Evolutionary conservation across 1,140 invertebrate genomes (phyloP).

Genomic region (Eufriesea mexicana): DNA sequence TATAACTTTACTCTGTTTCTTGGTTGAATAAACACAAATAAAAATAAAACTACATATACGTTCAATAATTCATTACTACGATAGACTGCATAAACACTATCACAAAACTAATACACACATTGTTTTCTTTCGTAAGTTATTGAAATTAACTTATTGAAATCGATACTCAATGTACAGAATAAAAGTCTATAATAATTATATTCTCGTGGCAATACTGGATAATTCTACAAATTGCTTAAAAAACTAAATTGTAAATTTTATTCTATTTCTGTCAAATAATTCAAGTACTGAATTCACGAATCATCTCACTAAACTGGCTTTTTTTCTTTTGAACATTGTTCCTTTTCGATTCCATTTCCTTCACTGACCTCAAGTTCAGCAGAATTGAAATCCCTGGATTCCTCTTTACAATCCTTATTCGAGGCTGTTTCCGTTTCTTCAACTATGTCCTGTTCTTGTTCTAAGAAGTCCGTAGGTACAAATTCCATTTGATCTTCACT

Average conservation of each 20-base stretch:
- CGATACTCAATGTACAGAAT: not conserved
- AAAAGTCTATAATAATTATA: not conserved
- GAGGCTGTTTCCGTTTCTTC: slow-evolving; percentile 75
- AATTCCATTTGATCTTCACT: slow-evolving; percentile 81
- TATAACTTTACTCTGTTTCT: not conserved
- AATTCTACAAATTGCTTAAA: slow-evolving; percentile 11
- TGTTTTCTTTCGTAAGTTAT: not conserved
- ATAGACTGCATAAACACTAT: slow-evolving; percentile 14
- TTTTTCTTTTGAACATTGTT: slow-evolving; percentile 57
- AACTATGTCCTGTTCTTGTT: slow-evolving; percentile 80
- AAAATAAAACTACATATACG: not conserved
- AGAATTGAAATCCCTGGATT: slow-evolving; percentile 48
- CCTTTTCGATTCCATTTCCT: slow-evolving; percentile 57
- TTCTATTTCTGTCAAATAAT: not conserved
- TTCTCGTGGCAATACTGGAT: slow-evolving; percentile 24
- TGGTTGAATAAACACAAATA: not conserved
- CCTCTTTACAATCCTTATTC: slow-evolving; percentile 66
- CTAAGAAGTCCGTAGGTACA: slow-evolving; percentile 80
- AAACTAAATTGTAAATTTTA: slow-evolving; percentile 16
- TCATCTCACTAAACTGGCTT: slow-evolving; percentile 53
- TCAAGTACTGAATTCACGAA: not conserved
- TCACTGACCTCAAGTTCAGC: slow-evolving; percentile 62
- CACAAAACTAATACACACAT: slow-evolving; percentile 21
- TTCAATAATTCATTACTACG: not conserved
- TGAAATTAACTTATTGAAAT: not conserved